Conservation (phyloP, 1,140 invertebrate genomes). For the Condylostylus longicornis region DNA sequence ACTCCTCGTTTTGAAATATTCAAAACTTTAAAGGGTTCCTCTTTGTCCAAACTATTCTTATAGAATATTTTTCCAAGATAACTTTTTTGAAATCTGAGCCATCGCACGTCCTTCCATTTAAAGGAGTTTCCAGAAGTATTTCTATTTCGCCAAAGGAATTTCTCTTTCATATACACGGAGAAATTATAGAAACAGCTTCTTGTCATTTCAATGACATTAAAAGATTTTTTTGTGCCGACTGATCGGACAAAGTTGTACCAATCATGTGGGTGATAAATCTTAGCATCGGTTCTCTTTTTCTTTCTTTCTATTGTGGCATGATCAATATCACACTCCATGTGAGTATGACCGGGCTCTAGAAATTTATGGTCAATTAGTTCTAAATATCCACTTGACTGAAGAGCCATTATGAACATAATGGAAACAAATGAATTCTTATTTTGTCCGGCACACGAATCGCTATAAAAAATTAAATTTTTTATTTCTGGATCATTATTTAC, state of each 20-base stretch:
- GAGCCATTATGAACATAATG: constrained; percentile 12
- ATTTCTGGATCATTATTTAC: constrained; percentile 7
- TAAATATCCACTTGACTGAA: constrained; percentile 6
- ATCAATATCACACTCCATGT: constrained; percentile 22
- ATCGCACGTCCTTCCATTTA: too few species aligned
- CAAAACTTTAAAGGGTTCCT: too few species aligned
- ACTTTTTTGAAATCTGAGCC: too few species aligned
- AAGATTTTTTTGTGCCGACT: constrained; percentile 1
- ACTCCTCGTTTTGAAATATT: too few species aligned
- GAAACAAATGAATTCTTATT: constrained; percentile 22
- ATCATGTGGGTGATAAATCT: constrained; percentile 12
- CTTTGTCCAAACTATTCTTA: too few species aligned
- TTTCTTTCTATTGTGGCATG: constrained; percentile 19
- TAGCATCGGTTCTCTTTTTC: constrained; percentile 13
- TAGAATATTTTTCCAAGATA: too few species aligned
- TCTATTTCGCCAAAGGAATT: too few species aligned
- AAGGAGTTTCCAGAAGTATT: too few species aligned
- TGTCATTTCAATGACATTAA: neutral
- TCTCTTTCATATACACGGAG: too few species aligned
- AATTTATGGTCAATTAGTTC: constrained; percentile 23
- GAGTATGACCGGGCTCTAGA: constrained; percentile 21
- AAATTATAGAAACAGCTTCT: constrained; percentile 5
- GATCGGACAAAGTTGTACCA: constrained; percentile 9
- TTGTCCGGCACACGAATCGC: constrained; percentile 23
- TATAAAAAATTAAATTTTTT: constrained; percentile 20